Evolutionary conservation across 2,113 vertebrate genomes (phyloP), one percentile per base, ranked within the genome.

Genomic region (Climacteris rufus): DNA sequence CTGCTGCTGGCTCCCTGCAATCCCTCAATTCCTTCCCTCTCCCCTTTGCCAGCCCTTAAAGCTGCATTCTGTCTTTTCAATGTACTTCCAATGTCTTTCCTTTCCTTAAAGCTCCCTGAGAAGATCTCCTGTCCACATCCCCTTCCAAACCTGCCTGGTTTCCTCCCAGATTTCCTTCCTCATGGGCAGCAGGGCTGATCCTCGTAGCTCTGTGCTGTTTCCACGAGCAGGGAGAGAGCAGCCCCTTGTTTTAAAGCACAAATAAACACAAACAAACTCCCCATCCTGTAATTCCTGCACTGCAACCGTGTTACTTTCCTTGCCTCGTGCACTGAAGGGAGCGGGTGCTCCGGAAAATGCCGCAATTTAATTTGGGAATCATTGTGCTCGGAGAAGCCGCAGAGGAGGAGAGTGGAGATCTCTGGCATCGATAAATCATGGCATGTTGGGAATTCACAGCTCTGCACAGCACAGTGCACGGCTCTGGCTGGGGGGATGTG

Each of bases 291-390:
- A 89, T 84, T 84, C 75, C 65, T 87, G 31, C 13, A 4, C 37
- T 17, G 27, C 0, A 8, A 31, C 35, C 64, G 44, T 13, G 12
- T 35, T 83, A 16, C 50, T 86, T 50, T 44, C 70, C 71, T 61
- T 3, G n/a, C 56, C 44, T 82, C 20, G 61, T 75, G 65, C 10
- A 49, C 78, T 87, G 56, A 39, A 35, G 59, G 76, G 50, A 85
- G 72, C 6, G 16, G 72, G 72, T 28, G 77, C 83, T n/a, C 15
- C 13, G 68, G 87, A 60, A 94, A 93, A 83, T 15, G 76, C 82
- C 0, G 18, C 91, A 84, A 94, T 96, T 95, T 76, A 94, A 94
- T 97, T 82, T 97, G 93, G 89, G 94, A 94, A 83, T 83, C 68
- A 30, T 93, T 90, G 59, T 5, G 35, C 91, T 64, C 23, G 0